phyloP scores from a whole-genome alignment of 2,113 vertebrate genomes.

The Pollachius pollachius region DNA sequence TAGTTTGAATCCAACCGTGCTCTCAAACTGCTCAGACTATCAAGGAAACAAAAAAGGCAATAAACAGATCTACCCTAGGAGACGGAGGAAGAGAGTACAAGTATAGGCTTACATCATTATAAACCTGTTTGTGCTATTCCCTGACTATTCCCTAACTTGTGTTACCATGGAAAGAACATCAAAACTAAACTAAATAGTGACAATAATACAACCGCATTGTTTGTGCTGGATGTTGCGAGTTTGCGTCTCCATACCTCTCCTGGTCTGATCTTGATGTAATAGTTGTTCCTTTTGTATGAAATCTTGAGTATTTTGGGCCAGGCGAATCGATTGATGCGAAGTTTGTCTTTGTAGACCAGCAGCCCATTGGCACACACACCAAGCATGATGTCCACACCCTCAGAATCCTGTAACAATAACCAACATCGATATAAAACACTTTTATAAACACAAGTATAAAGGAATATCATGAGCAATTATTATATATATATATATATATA shows the following conservation, averaged over 20 bases:
- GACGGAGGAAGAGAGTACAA: not conserved
- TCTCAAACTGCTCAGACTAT: slow-evolving; percentile 96
- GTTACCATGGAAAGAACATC: no score
- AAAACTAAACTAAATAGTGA: no score
- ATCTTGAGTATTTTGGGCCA: slow-evolving; percentile 99
- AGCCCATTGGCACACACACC: slow-evolving; percentile 95
- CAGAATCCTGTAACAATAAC: slow-evolving; percentile 81
- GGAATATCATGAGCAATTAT: no score
- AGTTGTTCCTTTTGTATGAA: slow-evolving; percentile 98
- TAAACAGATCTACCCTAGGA: not conserved
- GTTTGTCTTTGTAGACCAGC: slow-evolving; percentile 95
- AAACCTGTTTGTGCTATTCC: no score
- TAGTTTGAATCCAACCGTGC: slow-evolving; percentile 96
- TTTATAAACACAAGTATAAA: no score
- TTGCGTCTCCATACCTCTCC: slow-evolving; percentile 82
- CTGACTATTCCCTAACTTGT: no score
- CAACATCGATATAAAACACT: no score
- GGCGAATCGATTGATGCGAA: slow-evolving; percentile 97
- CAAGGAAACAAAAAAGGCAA: slow-evolving; percentile 45
- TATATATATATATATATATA: no score
- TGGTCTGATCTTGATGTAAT: slow-evolving; percentile 98
- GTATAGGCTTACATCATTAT: no score
- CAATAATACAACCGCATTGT: no score
- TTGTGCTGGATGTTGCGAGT: no score
- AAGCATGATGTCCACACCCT: slow-evolving; percentile 97